A percentile compares a stretch with the other conserved stretches of the same genome.
These are phyloP conservation scores for Salvelinus alpinus DNA, from an alignment of 2,113 vertebrate species.

Conservation along the genomic window DNA sequence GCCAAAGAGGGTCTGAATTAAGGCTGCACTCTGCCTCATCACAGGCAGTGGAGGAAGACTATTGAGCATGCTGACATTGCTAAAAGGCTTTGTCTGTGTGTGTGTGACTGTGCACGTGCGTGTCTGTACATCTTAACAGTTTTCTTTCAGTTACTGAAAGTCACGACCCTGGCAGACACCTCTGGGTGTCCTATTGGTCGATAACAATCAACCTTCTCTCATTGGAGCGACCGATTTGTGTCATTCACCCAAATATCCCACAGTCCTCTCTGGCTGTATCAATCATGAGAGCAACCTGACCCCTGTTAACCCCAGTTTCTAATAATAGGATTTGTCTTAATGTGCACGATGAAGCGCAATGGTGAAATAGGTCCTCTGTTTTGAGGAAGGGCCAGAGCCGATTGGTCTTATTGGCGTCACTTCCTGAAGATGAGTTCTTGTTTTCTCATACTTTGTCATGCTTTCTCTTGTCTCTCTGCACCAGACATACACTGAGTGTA, in stretches of 20 bases:
- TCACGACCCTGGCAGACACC: not conserved
- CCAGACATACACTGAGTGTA: too few species aligned
- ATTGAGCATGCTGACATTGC: not conserved
- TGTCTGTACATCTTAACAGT: not conserved
- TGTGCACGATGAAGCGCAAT: not conserved
- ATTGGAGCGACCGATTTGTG: not conserved
- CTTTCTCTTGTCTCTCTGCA: too few species aligned
- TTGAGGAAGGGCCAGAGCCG: constrained; percentile 3
- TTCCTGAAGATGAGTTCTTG: constrained; percentile 39
- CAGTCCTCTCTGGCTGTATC: not conserved
- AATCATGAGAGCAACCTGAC: constrained; percentile 21
- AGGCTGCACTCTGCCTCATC: not conserved
- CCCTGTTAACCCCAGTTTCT: constrained; percentile 39
- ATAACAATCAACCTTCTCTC: not conserved
- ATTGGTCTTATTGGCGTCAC: constrained; percentile 28
- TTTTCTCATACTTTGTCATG: not conserved
- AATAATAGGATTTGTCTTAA: constrained; percentile 38
- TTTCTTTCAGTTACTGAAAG: not conserved
- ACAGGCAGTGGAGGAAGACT: constrained; percentile 9
- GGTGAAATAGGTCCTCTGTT: not conserved
- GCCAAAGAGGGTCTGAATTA: not conserved
- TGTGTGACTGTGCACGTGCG: constrained; percentile 3
- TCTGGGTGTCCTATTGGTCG: not conserved
- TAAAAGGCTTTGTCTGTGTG: constrained; percentile 4
- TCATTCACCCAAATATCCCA: not conserved